A percentile compares a stretch with the other conserved stretches of the same genome.
Conservation (phyloP, 1,140 invertebrate species). For the Euborellia annulipes region DNA sequence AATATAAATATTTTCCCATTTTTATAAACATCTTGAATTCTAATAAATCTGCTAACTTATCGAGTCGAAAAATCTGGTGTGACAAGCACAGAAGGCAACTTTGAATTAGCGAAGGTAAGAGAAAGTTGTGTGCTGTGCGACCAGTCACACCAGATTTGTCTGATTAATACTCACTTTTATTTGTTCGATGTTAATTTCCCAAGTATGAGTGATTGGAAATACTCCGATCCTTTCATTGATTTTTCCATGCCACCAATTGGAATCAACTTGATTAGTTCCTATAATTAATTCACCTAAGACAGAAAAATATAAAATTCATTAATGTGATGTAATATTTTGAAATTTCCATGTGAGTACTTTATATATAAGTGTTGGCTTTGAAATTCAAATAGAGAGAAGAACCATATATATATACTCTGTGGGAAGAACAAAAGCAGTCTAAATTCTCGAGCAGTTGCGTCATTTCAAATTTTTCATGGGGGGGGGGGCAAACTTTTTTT, state of each 20-base stretch:
- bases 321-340: neutral
- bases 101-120: no score
- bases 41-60: no score
- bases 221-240: slow-evolving; percentile 31
- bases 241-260: slow-evolving; percentile 40
- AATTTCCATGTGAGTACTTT: neutral
- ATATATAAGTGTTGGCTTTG: slow-evolving; percentile 2
- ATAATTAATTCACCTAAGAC: slow-evolving; percentile 38
- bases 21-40: no score
- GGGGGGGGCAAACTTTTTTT: no score
- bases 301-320: slow-evolving; percentile 14
- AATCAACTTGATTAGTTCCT: slow-evolving; percentile 32
- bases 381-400: slow-evolving; percentile 2
- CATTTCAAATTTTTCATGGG: no score
- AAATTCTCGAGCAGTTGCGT: no score
- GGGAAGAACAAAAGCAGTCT: neutral
- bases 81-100: no score
- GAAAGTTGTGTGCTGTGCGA: no score
- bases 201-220: slow-evolving; percentile 41
- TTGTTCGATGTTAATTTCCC: slow-evolving; percentile 28
- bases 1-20: no score
- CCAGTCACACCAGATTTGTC: no score
- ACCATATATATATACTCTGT: neutral
- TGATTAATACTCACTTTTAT: slow-evolving; percentile 30
- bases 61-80: no score